Evolutionary conservation across 2,888 invertebrate genomes (phyloP).

Genomic region (Druceiella hillmani): DNA sequence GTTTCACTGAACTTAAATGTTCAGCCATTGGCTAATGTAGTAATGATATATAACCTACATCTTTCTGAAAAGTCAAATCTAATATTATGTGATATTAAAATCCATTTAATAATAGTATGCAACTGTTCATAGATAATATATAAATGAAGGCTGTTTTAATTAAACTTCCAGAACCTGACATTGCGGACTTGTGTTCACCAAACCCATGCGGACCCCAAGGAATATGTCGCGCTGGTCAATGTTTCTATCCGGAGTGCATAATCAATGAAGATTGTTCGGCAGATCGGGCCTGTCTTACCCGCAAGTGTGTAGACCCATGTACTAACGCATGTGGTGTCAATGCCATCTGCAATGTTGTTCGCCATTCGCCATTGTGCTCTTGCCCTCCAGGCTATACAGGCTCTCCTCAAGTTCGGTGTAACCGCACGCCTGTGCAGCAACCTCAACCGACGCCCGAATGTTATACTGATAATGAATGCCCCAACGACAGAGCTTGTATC

Average conservation of each 20-base stretch:
- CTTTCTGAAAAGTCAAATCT: no score
- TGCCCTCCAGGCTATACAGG: constrained; percentile 77
- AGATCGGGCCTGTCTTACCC: constrained; percentile 73
- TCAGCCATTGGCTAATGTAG: no score
- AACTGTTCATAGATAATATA: no score
- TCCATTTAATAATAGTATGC: no score
- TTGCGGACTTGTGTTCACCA: constrained; percentile 67
- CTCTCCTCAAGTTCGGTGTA: constrained; percentile 70
- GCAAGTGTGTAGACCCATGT: constrained; percentile 82
- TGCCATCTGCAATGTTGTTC: constrained; percentile 68
- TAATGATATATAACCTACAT: no score
- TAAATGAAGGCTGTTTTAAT: no score
- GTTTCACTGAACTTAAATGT: no score
- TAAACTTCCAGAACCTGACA: no score
- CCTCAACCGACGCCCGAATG: constrained; percentile 68
- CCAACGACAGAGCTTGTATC: constrained; percentile 77
- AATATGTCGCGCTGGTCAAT: constrained; percentile 58
- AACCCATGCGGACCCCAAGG: constrained; percentile 69
- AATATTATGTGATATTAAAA: no score
- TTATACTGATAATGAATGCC: constrained; percentile 68
- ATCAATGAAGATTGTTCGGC: constrained; percentile 82
- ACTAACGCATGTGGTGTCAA: constrained; percentile 77
- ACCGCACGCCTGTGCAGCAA: constrained; percentile 32
- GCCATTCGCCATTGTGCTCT: constrained; percentile 75
- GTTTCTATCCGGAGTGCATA: constrained; percentile 79